Evolutionary conservation across 2,888 invertebrate species (phyloP), one percentile per base, ranked within the genome.

Genomic region (Eupithecia dodoneata): DNA sequence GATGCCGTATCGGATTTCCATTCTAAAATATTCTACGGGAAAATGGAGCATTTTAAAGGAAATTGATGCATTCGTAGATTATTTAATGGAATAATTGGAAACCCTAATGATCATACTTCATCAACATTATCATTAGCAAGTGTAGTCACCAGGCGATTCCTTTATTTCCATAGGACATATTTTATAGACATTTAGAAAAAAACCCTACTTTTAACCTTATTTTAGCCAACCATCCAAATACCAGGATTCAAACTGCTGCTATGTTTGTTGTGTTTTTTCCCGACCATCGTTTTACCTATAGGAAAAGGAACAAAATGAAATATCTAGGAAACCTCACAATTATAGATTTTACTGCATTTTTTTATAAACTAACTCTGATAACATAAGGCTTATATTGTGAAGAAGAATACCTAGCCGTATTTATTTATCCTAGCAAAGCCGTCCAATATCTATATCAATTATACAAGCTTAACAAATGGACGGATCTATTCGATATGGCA

Each of bases 1-100:
- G 59, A 13, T 71, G 71, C 73, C 74, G 71, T 74, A 79, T 79
- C 71, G 78, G 76, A 73, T 80, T 79, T 81, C 73, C 71, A 78
- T 76, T 76, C 65, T 72, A 66, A 47, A 69, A 72, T 76, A 71
- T 72, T 63, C 55, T 45, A 52, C 41, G 41, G 69, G 74, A 77
- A 77, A 81, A 75, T 77, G 18, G 66, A 72, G 30, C 52, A 55
- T 59, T 74, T 45, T 12, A 52, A 71, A 70, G 49, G 65, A 49
- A 73, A 66, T 66, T 55, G 65, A 73, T 76, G 71, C 70, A 73
- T 76, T 63, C 45, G 13, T 69, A 75, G 79, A 63, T 76, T 67
- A 75, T n/a, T 45, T 69, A 44, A 69, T n/a, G n/a, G 44, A 44
- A 67, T 15, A n/a, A 44, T n/a, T 67, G 5, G 15, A 4, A 45